Conservation (phyloP, 2,113 vertebrate species). For the Haemorhous mexicanus region DNA sequence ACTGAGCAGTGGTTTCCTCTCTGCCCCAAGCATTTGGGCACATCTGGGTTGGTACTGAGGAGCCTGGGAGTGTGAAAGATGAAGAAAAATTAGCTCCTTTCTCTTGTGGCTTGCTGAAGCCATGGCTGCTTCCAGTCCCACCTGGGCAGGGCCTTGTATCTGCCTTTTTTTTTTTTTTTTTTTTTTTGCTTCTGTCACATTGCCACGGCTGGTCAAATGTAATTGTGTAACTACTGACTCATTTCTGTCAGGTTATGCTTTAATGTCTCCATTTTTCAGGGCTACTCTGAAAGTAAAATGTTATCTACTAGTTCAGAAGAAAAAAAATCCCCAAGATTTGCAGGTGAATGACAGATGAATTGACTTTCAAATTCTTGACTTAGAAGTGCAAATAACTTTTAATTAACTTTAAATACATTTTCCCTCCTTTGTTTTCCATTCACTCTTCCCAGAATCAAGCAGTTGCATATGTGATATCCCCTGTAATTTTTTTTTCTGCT, state of each 20-base stretch:
- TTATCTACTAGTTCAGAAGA: neutral
- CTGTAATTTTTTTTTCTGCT: neutral
- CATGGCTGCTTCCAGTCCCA: neutral
- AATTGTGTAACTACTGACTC: neutral
- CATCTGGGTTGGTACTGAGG: neutral
- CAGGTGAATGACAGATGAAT: neutral
- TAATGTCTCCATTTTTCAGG: neutral
- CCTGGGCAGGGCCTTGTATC: neutral
- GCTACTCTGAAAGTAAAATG: neutral
- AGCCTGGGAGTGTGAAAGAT: neutral
- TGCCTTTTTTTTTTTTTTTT: neutral
- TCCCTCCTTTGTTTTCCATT: neutral
- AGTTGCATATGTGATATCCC: neutral
- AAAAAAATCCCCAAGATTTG: neutral
- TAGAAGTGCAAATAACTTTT: conserved; percentile 6
- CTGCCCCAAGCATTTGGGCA: neutral
- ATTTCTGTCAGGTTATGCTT: conserved; percentile 4
- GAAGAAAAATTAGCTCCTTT: neutral
- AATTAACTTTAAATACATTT: neutral
- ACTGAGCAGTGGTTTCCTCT: neutral
- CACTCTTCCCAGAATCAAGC: neutral
- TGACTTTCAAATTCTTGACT: neutral
- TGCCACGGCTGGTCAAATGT: neutral
- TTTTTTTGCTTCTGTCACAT: neutral
- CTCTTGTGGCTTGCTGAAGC: neutral